These are phyloP conservation scores for Elaphurus davidianus DNA, from an alignment of 2,113 vertebrate species.

Conservation along the genomic window DNA sequence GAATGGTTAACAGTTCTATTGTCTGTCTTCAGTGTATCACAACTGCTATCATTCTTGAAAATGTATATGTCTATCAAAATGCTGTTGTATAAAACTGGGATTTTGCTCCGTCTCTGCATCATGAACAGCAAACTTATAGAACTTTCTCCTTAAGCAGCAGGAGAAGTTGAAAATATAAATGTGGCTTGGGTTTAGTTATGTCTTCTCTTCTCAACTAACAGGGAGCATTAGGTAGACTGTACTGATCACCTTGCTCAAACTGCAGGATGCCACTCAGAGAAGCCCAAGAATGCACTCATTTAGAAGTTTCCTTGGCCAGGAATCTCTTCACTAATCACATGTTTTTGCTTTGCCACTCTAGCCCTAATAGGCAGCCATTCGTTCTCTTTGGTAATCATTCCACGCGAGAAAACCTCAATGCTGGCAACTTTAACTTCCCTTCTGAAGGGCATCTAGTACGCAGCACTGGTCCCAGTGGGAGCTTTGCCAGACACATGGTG, in stretches of 20 bases:
- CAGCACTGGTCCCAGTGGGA: slow-evolving; percentile 88
- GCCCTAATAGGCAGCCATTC: slow-evolving; percentile 91
- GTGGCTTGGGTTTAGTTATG: not conserved
- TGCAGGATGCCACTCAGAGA: not conserved
- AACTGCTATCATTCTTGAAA: not conserved
- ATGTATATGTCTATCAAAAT: not conserved
- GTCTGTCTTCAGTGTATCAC: not conserved
- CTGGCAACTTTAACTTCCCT: slow-evolving; percentile 93
- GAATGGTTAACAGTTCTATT: not conserved
- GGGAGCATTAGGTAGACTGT: not conserved
- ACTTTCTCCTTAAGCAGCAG: not conserved
- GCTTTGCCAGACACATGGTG: slow-evolving; percentile 93
- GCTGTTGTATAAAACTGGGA: not conserved
- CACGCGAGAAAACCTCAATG: slow-evolving; percentile 89
- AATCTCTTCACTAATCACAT: slow-evolving; percentile 29
- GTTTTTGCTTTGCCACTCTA: slow-evolving; percentile 65
- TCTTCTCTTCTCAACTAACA: not conserved
- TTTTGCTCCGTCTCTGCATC: not conserved
- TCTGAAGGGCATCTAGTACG: slow-evolving; percentile 95
- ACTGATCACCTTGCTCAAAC: not conserved
- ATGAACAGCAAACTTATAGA: not conserved
- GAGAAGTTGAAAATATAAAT: not conserved
- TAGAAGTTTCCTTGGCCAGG: not conserved
- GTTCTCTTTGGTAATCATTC: slow-evolving; percentile 94
- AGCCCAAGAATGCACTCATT: not conserved